Base-by-base conservation (phyloP, 2,888 invertebrate genomes). In the Nomada hirtipes region DNA sequence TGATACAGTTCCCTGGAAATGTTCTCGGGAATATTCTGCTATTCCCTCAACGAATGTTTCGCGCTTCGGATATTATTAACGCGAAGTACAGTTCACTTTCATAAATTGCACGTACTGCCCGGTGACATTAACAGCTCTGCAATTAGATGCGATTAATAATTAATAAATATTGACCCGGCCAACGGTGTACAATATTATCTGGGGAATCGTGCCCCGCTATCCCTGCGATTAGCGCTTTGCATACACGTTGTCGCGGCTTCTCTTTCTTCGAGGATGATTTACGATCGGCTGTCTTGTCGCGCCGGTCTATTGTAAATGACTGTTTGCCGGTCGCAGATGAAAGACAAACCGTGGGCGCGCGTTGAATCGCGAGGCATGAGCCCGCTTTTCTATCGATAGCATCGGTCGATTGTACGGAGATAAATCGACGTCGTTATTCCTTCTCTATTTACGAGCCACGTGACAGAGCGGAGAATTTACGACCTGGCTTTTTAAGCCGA, bases 101-200 rank as follows among this genome's bases (percentile, higher is more conserved):
- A 7, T 36, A 36, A 36, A 36, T 36, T 7, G 36, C 36, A 36
- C 36, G 36, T 7, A 7, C 36, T 7, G 15, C 52, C 4, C 52
- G 52, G 18, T n/a, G n/a, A n/a, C 18, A 23, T 23, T 20, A 55
- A 23, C 63, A 13, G 42, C 11, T 2, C 11, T 4, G 55, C 50
- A 75, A 60, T 67, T 74, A 44, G 65, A 55, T 23, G 52, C 20
- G 55, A 23, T 55, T 55, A 55, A 23, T 20, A 15, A 29, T 57
- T 55, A n/a, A 53, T 74, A 84, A 84, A 84, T 86, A 86, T 86
- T 86, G 84, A 76, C 76, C 70, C 44, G 65, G 44, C 47, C 20
- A 52, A 53, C 61, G 42, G 29, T 47, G 50, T 42, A 59, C 60
- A 69, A 72, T 55, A 72, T 81, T 76, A 82, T 81, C 29, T 0